phyloP scores from a whole-genome alignment of 2,797 vertebrate species.

The Mormyrus proboscirostris region DNA sequence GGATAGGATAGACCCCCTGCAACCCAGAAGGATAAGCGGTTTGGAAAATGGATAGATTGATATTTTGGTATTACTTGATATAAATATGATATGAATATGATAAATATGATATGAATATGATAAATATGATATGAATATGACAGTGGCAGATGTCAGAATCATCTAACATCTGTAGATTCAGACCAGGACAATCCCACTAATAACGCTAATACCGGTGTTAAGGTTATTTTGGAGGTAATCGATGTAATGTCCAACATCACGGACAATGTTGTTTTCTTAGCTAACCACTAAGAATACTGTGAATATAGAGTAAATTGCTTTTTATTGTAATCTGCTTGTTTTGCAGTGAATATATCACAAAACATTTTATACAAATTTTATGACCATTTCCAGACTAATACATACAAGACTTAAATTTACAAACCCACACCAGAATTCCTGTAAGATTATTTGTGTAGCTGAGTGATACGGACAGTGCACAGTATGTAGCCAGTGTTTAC shows the following conservation, averaged over 20 bases:
- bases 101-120: too few species aligned
- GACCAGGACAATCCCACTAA: not conserved
- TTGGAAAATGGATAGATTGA: not conserved
- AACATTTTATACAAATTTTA: not conserved
- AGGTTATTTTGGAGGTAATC: not conserved
- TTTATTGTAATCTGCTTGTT: not conserved
- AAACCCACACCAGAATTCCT: not conserved
- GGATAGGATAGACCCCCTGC: too few species aligned
- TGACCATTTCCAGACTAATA: not conserved
- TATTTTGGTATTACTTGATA: not conserved
- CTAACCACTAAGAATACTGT: not conserved
- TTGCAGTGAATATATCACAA: not conserved
- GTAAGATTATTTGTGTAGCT: not conserved
- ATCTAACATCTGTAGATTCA: not conserved
- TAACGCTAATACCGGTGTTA: not conserved
- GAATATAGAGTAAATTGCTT: not conserved
- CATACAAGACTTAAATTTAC: not conserved
- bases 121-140: not conserved
- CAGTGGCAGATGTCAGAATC: not conserved
- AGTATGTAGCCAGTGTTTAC: not conserved
- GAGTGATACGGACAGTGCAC: not conserved
- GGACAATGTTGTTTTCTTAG: not conserved
- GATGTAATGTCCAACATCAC: not conserved
- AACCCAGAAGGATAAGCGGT: too few species aligned
- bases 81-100: not conserved